Percentiles rank a stretch among this genome's conserved stretches.
Evolutionary conservation across 2,797 vertebrate species (phyloP).

Genomic region (Lepidocolaptes lacrymiger): DNA sequence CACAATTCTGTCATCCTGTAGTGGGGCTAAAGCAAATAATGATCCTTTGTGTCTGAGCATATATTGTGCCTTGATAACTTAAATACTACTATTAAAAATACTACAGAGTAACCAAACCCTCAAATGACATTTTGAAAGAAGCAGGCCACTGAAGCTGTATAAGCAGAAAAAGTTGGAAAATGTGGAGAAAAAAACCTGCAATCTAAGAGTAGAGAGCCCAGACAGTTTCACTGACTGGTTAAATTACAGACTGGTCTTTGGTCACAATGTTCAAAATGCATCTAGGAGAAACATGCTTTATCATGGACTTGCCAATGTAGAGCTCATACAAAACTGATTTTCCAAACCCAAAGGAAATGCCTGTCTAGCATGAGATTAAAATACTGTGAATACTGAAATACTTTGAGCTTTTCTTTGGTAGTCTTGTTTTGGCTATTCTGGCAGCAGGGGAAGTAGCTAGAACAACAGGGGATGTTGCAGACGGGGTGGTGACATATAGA

Average conservation of each 20-base stretch:
- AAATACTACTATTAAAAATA: neutral
- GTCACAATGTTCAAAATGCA: neutral
- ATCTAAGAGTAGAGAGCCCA: neutral
- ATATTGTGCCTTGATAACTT: neutral
- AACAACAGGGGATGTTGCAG: neutral
- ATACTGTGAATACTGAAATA: neutral
- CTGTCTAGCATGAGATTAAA: neutral
- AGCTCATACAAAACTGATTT: neutral
- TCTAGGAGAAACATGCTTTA: neutral
- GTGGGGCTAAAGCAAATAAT: neutral
- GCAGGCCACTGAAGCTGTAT: neutral
- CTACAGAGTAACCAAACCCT: neutral
- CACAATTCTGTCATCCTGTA: neutral
- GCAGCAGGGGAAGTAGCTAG: fast-evolving
- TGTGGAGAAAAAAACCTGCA: neutral
- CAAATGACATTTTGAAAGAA: neutral
- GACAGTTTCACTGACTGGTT: neutral
- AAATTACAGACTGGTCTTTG: neutral
- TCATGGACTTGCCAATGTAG: neutral
- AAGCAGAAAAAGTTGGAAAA: neutral
- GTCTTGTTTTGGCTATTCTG: neutral
- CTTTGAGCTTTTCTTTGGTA: neutral
- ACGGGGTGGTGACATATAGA: neutral
- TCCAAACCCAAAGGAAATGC: neutral
- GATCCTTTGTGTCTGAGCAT: neutral